These are phyloP conservation scores for Orchestia grillus DNA, from an alignment of 1,140 invertebrate genomes.

Conservation along the genomic window DNA sequence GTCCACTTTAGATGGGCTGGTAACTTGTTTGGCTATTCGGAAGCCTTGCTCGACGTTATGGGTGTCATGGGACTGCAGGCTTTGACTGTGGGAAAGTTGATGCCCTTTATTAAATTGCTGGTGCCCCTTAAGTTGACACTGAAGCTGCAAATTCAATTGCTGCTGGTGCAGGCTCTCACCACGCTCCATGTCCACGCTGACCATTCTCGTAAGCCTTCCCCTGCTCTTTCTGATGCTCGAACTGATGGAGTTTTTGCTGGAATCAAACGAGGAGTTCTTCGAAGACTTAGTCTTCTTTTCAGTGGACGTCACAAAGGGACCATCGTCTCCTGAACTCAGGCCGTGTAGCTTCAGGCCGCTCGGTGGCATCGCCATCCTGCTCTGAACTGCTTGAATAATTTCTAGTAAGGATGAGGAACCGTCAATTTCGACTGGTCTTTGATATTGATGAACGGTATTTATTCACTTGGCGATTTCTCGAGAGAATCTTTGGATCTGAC, in stretches of 20 bases:
- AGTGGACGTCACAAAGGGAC: neutral
- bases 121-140: neutral
- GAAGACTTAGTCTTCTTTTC: slow-evolving; percentile 1
- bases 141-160: slow-evolving; percentile 32
- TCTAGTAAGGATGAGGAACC: neutral
- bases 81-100: slow-evolving; percentile 14
- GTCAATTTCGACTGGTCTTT: no score
- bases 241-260: slow-evolving; percentile 13
- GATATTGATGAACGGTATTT: no score
- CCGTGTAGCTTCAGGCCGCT: neutral
- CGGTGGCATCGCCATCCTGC: neutral
- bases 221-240: slow-evolving; percentile 25
- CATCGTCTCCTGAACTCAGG: neutral
- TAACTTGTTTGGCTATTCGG: neutral
- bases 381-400: neutral
- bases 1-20: neutral
- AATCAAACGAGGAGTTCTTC: neutral
- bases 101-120: slow-evolving; percentile 14
- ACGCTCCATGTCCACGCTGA: slow-evolving; percentile 31
- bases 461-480: no score
- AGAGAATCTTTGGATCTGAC: no score
- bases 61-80: neutral
- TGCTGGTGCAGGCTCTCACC: slow-evolving; percentile 30
- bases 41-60: neutral
- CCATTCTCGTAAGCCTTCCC: slow-evolving; percentile 19